Conservation (phyloP, 2,797 vertebrate species). For the Prunella strophiata region DNA sequence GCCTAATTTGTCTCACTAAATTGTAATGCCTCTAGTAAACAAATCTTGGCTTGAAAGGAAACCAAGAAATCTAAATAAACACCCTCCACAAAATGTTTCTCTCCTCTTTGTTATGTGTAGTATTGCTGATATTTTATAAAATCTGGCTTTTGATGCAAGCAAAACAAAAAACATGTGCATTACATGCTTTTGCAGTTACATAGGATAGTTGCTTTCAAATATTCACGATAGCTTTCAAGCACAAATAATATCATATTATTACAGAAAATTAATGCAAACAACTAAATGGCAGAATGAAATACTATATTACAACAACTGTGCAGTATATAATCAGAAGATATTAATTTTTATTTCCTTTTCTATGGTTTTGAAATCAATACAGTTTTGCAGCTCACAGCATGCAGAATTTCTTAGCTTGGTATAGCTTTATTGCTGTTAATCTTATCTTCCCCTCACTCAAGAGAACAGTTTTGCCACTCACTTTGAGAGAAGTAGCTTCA, state of each 20-base stretch:
- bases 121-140: not conserved
- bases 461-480: conserved; percentile 20
- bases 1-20: conserved; percentile 87
- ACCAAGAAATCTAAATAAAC: conserved; percentile 76
- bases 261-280: not conserved
- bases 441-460: conserved; percentile 13
- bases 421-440: conserved; percentile 8
- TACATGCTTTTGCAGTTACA: not conserved
- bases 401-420: not conserved
- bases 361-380: not conserved
- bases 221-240: not conserved
- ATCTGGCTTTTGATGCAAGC: not conserved
- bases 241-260: not conserved
- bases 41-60: conserved; percentile 78
- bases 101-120: not conserved
- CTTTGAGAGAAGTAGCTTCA: not conserved
- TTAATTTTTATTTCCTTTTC: not conserved
- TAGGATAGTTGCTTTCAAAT: not conserved
- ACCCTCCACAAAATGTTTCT: conserved; percentile 51
- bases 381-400: not conserved
- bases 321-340: not conserved
- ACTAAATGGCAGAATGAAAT: not conserved
- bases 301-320: not conserved
- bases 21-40: conserved; percentile 83
- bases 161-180: not conserved